Conservation (phyloP, 2,888 invertebrate genomes). For the Temnothorax ravouxi region DNA sequence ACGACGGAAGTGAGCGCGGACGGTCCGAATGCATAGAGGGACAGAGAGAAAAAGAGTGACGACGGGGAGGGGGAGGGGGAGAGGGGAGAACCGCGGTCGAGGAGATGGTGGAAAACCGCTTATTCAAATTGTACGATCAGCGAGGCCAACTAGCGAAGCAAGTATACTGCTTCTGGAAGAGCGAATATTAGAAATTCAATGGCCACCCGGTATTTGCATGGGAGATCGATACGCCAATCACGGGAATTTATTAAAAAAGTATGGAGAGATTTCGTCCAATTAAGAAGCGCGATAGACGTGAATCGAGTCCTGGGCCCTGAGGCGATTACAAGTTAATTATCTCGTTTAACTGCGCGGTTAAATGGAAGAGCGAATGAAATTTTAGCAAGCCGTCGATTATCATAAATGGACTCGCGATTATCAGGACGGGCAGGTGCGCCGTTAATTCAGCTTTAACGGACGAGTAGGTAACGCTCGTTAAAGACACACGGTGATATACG, state of each 20-base stretch:
- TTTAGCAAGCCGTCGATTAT: constrained; percentile 57
- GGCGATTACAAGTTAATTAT: constrained; percentile 58
- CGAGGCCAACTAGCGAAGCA: constrained; percentile 42
- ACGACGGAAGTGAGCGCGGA: constrained; percentile 18
- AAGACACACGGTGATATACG: constrained; percentile 26
- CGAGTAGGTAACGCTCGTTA: constrained; percentile 44
- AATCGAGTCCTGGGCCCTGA: constrained; percentile 32
- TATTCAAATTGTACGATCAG: constrained; percentile 71
- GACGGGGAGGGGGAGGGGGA: not conserved
- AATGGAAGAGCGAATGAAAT: constrained; percentile 56
- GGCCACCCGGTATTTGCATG: constrained; percentile 63
- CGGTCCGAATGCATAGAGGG: not conserved
- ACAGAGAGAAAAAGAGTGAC: not conserved
- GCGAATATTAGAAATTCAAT: constrained; percentile 71
- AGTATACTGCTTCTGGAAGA: constrained; percentile 56
- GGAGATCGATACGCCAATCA: constrained; percentile 63
- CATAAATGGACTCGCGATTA: constrained; percentile 58
- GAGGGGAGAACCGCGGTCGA: constrained; percentile 6
- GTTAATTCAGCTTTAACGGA: constrained; percentile 52
- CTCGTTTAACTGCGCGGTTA: constrained; percentile 55
- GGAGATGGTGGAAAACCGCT: constrained; percentile 61
- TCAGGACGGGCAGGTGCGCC: constrained; percentile 45
- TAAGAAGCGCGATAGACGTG: constrained; percentile 53
- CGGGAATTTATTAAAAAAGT: constrained; percentile 61
- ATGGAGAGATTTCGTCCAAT: constrained; percentile 59